These are phyloP conservation scores for Melangyna quadrimaculata DNA, from an alignment of 2,888 invertebrate genomes.

Conservation along the genomic window DNA sequence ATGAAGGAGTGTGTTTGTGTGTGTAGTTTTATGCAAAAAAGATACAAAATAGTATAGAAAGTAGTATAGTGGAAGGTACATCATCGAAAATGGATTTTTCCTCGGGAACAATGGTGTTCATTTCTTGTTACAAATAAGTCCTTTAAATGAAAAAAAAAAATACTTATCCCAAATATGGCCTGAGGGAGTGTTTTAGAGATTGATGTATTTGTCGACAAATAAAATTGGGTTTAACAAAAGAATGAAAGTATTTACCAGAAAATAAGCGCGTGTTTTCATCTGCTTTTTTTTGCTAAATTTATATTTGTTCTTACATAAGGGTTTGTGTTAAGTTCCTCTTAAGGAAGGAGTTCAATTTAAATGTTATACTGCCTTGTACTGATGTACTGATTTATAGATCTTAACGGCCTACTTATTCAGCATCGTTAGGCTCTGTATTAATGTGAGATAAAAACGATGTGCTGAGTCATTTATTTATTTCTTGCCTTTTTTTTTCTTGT, in stretches of 20 bases:
- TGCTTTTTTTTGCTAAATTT: neutral
- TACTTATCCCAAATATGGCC: slow-evolving; percentile 8
- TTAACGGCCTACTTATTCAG: slow-evolving; percentile 15
- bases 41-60: neutral
- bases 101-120: slow-evolving; percentile 39
- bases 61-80: neutral
- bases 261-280: neutral
- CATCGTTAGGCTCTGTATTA: slow-evolving; percentile 9
- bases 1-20: neutral
- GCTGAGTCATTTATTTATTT: neutral
- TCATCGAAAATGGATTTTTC: slow-evolving; percentile 20
- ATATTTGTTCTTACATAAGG: neutral
- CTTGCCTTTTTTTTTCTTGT: neutral
- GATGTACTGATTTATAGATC: slow-evolving; percentile 14
- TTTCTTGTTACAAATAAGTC: slow-evolving; percentile 44
- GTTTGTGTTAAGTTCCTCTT: neutral
- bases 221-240: slow-evolving; percentile 35
- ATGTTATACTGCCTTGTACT: slow-evolving; percentile 12
- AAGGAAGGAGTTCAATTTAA: slow-evolving; percentile 18
- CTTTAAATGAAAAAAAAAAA: slow-evolving; percentile 23
- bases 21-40: neutral
- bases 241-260: slow-evolving; percentile 1
- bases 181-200: slow-evolving; percentile 42
- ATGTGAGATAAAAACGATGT: slow-evolving; percentile 18
- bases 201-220: slow-evolving; percentile 44